A percentile compares a stretch with the other conserved stretches of the same genome.
phyloP scores from a whole-genome alignment of 2,888 invertebrate genomes.

The Homarus gammarus region DNA sequence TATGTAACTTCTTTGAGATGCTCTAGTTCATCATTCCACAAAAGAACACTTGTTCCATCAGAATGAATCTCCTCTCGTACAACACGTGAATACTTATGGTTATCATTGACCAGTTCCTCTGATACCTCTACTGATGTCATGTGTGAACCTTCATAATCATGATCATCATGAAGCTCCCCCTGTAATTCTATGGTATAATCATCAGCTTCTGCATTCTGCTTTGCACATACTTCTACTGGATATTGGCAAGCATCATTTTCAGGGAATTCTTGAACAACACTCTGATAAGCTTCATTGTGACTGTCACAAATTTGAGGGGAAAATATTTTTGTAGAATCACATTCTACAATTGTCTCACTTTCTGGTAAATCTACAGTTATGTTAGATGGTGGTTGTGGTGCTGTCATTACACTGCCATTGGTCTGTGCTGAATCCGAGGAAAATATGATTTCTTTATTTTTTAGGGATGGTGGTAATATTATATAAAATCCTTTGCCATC shows the following conservation, averaged over 20 bases:
- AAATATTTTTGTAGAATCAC: background rate
- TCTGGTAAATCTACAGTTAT: background rate
- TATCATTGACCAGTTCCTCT: background rate
- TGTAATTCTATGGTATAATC: background rate
- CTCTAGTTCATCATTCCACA: constrained; percentile 46
- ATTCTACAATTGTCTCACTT: background rate
- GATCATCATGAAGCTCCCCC: background rate
- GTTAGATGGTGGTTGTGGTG: background rate
- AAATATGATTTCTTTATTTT: constrained; percentile 25
- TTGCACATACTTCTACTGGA: background rate
- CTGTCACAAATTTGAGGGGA: background rate
- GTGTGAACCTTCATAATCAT: background rate
- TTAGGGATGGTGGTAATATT: constrained; percentile 45
- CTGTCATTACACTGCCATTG: background rate
- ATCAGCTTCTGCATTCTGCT: background rate
- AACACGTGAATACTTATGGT: constrained; percentile 13
- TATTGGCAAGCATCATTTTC: background rate
- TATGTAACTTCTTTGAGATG: constrained; percentile 27
- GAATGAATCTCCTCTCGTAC: constrained; percentile 37
- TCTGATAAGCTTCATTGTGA: background rate
- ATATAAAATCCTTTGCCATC: constrained; percentile 51
- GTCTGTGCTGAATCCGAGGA: background rate
- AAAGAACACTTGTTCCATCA: constrained; percentile 30
- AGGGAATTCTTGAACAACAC: background rate
- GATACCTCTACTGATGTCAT: background rate